Percentiles rank a stretch among this genome's conserved stretches.
Evolutionary conservation across 1,140 invertebrate genomes (phyloP).

Genomic region (Drosophila auraria): DNA sequence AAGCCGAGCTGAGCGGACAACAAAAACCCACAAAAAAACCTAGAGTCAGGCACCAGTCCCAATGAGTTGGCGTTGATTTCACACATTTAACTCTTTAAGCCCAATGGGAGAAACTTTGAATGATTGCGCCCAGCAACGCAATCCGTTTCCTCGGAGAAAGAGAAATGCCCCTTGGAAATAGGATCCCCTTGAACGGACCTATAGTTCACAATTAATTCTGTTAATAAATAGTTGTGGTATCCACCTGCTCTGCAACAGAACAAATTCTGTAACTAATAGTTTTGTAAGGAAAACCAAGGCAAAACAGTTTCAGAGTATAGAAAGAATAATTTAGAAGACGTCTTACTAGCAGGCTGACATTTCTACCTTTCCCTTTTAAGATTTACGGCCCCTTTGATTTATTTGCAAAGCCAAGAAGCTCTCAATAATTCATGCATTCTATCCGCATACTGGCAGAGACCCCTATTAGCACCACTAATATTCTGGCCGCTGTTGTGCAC

Average conservation of each 20-base stretch:
- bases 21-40: constrained; percentile 18
- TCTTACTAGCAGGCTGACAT: not conserved
- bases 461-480: constrained; percentile 9
- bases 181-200: not conserved
- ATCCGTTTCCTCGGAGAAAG: constrained; percentile 6
- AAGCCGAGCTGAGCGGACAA: constrained; percentile 43
- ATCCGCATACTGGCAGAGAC: not conserved
- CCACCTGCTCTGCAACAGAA: not conserved
- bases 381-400: not conserved
- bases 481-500: constrained; percentile 26
- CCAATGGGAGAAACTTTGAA: constrained; percentile 49
- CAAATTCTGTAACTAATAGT: no score
- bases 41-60: constrained; percentile 32
- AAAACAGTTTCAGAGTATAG: no score
- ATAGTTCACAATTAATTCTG: not conserved
- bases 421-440: constrained; percentile 4
- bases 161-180: constrained; percentile 1
- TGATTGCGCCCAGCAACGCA: constrained; percentile 67
- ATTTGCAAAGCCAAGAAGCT: not conserved
- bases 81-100: constrained; percentile 55
- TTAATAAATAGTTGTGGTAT: not conserved
- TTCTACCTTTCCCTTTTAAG: not conserved
- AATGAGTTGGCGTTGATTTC: constrained; percentile 64
- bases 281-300: no score
- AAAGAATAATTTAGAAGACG: not conserved